phyloP scores from a whole-genome alignment of 2,797 vertebrate species.

The Xenops minutus region DNA sequence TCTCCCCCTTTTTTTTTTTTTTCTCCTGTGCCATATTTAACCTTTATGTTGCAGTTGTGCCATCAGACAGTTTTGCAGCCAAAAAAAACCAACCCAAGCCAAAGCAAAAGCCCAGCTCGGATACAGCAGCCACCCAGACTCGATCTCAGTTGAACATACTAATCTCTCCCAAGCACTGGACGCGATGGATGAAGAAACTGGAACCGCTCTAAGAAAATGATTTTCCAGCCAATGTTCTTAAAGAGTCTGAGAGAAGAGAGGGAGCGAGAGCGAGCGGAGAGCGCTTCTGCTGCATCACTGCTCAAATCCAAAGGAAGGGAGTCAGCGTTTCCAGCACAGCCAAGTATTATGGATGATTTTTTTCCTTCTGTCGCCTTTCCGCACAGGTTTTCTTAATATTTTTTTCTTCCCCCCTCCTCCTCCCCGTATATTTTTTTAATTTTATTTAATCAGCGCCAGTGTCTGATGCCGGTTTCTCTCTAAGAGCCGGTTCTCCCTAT shows the following conservation, averaged over 20 bases:
- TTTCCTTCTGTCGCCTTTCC: conserved; percentile 16
- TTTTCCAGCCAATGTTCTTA: conserved; percentile 38
- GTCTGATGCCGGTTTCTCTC: background rate
- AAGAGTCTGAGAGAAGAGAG: conserved; percentile 28
- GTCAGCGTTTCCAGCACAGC: conserved; percentile 63
- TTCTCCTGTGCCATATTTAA: conserved; percentile 52
- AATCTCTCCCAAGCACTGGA: conserved; percentile 31
- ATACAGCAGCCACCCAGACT: conserved; percentile 54
- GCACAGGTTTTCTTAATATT: conserved; percentile 56
- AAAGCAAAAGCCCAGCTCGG: conserved; percentile 52
- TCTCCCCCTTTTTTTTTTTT: background rate
- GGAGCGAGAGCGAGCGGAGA: conserved; percentile 34
- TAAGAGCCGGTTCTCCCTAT: background rate
- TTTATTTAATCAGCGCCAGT: background rate
- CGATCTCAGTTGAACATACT: conserved; percentile 26
- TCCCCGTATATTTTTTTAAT: background rate
- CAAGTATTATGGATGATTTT: conserved; percentile 71
- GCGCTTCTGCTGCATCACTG: conserved; percentile 58
- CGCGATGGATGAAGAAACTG: conserved; percentile 58
- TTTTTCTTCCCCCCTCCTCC: background rate
- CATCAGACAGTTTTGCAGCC: conserved; percentile 63
- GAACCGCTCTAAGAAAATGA: conserved; percentile 32
- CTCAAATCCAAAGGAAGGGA: conserved; percentile 63
- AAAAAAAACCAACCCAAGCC: conserved; percentile 33
- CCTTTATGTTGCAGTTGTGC: conserved; percentile 67